phyloP scores from a whole-genome alignment of 2,888 invertebrate genomes.

The Lithodes maja region DNA sequence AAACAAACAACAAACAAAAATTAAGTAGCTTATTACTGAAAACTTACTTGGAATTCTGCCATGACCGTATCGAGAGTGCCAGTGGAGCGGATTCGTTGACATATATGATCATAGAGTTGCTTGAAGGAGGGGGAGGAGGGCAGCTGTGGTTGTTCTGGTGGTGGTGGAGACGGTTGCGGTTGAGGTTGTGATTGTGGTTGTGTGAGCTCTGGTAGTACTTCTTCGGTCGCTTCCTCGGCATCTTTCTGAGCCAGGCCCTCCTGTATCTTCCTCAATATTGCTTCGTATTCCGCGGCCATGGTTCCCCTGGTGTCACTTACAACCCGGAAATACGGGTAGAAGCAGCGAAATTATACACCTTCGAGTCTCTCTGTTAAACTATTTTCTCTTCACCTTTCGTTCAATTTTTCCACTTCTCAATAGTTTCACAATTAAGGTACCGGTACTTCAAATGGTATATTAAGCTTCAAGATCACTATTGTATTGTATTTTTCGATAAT shows the following conservation, averaged over 20 bases:
- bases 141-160: neutral
- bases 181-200: neutral
- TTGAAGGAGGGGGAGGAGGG: constrained; percentile 32
- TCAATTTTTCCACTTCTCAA: too few relatives aligned
- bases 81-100: constrained; percentile 55
- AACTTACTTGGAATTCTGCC: constrained; percentile 62
- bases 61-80: constrained; percentile 52
- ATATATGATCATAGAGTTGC: constrained; percentile 53
- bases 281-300: constrained; percentile 52
- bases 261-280: constrained; percentile 47
- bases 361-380: too few relatives aligned
- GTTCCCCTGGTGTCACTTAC: neutral
- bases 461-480: too few relatives aligned
- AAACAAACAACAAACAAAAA: too few relatives aligned
- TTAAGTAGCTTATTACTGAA: neutral
- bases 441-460: too few relatives aligned
- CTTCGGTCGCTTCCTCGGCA: neutral
- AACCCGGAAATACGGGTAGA: too few relatives aligned
- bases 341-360: too few relatives aligned
- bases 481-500: too few relatives aligned
- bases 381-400: too few relatives aligned
- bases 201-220: neutral
- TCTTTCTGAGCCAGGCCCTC: constrained; percentile 27
- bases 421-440: too few relatives aligned
- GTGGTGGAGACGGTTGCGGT: neutral